Percentiles rank a stretch among this genome's conserved stretches.
These are phyloP conservation scores for Corydoras maculifer DNA, from an alignment of 2,113 vertebrate genomes.

Conservation along the genomic window DNA sequence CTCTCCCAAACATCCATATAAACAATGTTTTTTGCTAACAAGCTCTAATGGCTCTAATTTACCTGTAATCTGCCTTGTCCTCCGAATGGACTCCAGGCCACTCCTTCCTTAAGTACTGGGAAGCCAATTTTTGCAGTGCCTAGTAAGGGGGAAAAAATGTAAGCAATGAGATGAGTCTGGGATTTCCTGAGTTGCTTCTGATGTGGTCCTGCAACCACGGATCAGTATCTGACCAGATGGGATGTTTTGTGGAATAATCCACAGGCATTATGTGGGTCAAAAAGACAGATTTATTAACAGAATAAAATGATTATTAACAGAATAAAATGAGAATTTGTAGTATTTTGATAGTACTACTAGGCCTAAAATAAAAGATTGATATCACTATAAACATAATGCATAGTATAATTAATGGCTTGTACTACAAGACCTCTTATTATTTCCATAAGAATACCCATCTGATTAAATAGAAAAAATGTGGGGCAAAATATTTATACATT, in stretches of 20 bases:
- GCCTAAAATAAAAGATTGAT: not conserved
- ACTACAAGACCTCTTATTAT: not conserved
- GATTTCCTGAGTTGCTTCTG: not conserved
- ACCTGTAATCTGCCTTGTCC: conserved; percentile 80
- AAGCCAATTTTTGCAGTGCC: conserved; percentile 91
- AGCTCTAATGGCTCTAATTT: conserved; percentile 9
- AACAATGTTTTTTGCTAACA: not conserved
- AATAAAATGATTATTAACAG: no score
- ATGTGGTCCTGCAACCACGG: not conserved
- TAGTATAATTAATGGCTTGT: not conserved
- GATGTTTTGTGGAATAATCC: not conserved
- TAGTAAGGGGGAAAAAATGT: conserved; percentile 45
- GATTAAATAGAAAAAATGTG: not conserved
- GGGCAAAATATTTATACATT: not conserved
- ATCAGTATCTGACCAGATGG: not conserved
- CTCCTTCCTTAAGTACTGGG: conserved; percentile 90
- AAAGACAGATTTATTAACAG: no score
- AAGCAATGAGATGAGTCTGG: not conserved
- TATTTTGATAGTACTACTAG: not conserved
- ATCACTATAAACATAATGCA: not conserved
- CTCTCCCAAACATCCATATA: not conserved
- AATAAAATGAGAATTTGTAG: no score
- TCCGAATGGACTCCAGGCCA: conserved; percentile 79
- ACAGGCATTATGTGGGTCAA: not conserved
- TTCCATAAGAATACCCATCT: no score